phyloP scores from a whole-genome alignment of 2,113 vertebrate genomes.

The Hyperopisus bebe region DNA sequence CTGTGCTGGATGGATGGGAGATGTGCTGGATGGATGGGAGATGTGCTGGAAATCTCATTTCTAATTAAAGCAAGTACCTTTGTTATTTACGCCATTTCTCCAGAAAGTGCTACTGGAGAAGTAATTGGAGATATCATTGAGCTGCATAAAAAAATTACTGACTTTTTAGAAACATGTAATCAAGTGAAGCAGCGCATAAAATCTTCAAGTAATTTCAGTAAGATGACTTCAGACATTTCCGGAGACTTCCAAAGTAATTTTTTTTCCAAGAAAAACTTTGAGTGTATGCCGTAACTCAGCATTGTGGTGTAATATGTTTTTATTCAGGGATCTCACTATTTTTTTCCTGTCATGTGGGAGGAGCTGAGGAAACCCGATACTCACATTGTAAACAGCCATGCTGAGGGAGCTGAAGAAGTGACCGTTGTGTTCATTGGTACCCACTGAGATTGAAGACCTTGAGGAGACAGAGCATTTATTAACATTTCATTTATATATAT shows the following conservation, averaged over 20 bases:
- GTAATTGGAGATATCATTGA: neutral
- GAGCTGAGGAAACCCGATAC: neutral
- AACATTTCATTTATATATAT: neutral
- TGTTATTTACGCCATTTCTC: neutral
- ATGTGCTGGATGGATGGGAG: too few species aligned
- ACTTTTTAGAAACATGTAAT: neutral
- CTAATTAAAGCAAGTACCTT: neutral
- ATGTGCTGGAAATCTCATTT: neutral
- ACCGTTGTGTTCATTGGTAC: conserved; percentile 60
- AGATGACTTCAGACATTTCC: neutral
- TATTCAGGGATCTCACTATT: neutral
- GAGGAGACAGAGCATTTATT: neutral
- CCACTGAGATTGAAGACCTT: conserved; percentile 66
- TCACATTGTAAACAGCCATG: conserved; percentile 51
- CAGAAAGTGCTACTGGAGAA: neutral
- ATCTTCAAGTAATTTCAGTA: neutral
- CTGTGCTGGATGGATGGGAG: neutral
- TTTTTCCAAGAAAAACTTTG: neutral
- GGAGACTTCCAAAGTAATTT: neutral
- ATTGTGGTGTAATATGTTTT: neutral
- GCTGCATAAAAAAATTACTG: neutral
- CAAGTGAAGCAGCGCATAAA: neutral
- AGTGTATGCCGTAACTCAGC: neutral
- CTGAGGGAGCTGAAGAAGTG: conserved; percentile 61
- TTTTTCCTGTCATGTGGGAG: neutral